A percentile compares a stretch with the other conserved stretches of the same genome.
phyloP scores from a whole-genome alignment of 2,113 vertebrate species.

The Limnothrissa miodon region DNA sequence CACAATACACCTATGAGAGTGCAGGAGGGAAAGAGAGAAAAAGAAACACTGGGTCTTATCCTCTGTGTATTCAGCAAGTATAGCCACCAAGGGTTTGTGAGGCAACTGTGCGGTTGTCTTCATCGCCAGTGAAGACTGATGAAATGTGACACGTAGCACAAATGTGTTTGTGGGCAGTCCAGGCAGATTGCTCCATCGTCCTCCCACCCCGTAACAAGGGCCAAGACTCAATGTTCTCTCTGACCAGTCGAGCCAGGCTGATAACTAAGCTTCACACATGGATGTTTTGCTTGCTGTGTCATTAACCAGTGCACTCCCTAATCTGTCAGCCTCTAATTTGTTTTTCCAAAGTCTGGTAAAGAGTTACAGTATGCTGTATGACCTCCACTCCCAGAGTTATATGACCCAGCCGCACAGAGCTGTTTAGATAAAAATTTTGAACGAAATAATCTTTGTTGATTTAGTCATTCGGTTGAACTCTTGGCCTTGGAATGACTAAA shows the following conservation, averaged over 20 bases:
- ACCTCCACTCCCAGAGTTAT: background rate
- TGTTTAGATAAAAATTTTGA: background rate
- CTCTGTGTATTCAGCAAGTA: background rate
- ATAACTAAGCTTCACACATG: background rate
- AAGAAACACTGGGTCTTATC: background rate
- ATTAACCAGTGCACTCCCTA: background rate
- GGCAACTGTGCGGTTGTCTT: background rate
- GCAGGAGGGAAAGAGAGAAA: background rate
- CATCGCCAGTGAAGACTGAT: background rate
- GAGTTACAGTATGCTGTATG: background rate
- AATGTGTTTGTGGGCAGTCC: background rate
- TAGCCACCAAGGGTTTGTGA: background rate
- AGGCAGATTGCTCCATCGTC: background rate
- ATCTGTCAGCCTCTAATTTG: background rate
- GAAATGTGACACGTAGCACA: background rate
- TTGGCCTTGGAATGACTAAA: background rate
- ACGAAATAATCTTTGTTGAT: background rate
- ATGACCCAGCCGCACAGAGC: background rate
- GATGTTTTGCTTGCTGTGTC: conserved; percentile 4
- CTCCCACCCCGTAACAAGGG: background rate
- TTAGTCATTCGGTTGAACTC: background rate
- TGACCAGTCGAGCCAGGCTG: background rate
- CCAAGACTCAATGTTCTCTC: background rate
- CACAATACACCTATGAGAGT: background rate
- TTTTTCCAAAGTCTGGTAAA: background rate